Evolutionary conservation across 1,140 invertebrate species (phyloP), one percentile per base, ranked within the genome.

Genomic region (Belonocnema kinseyi): DNA sequence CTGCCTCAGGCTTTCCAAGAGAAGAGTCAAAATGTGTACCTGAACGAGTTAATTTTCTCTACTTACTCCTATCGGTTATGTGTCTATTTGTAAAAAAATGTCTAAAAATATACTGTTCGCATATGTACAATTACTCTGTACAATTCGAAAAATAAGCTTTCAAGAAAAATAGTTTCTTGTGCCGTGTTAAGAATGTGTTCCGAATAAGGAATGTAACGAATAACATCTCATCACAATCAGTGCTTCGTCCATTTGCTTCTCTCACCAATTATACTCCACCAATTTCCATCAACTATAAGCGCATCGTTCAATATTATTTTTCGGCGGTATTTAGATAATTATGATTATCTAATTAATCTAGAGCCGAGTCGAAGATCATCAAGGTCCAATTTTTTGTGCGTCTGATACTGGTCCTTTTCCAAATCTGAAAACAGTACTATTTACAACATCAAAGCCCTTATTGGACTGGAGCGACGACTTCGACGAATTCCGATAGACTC

Each of bases 111-210:
- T 85, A 83, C 82, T 80, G 80, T 86, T 81, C 40, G 11, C 2
- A 46, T 79, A 79, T 75, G 70, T 84, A 77, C 82, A 74, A 84
- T 85, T 78, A 81, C 77, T 82, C 82, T 86, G 83, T 83, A 85
- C 82, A 56, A 13, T 81, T 76, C 80, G 78, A 78, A 87, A 85
- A 86, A 87, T 26, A 86, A 84, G 85, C 78, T 83, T 85, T 83
- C 76, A 75, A 77, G 80, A 77, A 82, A 76, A 80, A 73, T 82
- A 77, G 80, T 50, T 77, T 75, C 66, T 70, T 73, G 61, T 66
- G 61, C 61, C 72, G 54, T 73, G 50, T 72, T 72, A 52, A 79
- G 80, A 72, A 50, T 33, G 50, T 73, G 54, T 79, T 81, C 50
- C 53, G 75, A 56, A 71, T 72, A 78, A 80, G 86, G 82, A 87